Conservation (phyloP, 2,888 invertebrate species). For the Lasiommata megera region DNA sequence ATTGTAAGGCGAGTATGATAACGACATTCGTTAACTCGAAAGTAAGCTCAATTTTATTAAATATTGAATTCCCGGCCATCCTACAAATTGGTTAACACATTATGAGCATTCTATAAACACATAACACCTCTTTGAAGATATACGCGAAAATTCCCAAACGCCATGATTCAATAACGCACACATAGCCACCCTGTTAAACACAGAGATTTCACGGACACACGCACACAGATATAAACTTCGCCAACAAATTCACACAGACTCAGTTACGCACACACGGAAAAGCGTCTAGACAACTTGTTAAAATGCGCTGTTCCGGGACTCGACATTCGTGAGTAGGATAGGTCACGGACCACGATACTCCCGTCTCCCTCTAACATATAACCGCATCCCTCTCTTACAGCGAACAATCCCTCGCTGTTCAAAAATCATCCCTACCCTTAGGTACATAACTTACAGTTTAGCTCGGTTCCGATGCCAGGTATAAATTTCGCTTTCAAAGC, state of each 20-base stretch:
- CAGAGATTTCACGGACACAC: constrained; percentile 34
- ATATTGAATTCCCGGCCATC: no score
- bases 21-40: no score
- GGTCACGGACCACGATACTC: constrained; percentile 74
- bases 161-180: constrained; percentile 34
- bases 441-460: constrained; percentile 29
- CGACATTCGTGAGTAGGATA: constrained; percentile 81
- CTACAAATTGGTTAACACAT: no score
- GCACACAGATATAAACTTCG: constrained; percentile 24
- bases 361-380: constrained; percentile 52
- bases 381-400: constrained; percentile 37
- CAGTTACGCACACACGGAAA: constrained; percentile 46
- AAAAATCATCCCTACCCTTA: constrained; percentile 44
- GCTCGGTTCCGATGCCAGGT: constrained; percentile 48
- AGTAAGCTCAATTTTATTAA: no score
- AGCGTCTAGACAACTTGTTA: constrained; percentile 76
- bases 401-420: constrained; percentile 17
- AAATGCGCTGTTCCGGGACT: constrained; percentile 76
- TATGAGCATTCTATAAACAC: background rate
- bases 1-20: no score
- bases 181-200: background rate
- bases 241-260: constrained; percentile 39
- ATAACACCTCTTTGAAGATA: constrained; percentile 23
- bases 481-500: constrained; percentile 79
- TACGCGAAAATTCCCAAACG: constrained; percentile 36